Conservation (phyloP, 2,797 vertebrate genomes). For the Chloroceryle amazona region DNA sequence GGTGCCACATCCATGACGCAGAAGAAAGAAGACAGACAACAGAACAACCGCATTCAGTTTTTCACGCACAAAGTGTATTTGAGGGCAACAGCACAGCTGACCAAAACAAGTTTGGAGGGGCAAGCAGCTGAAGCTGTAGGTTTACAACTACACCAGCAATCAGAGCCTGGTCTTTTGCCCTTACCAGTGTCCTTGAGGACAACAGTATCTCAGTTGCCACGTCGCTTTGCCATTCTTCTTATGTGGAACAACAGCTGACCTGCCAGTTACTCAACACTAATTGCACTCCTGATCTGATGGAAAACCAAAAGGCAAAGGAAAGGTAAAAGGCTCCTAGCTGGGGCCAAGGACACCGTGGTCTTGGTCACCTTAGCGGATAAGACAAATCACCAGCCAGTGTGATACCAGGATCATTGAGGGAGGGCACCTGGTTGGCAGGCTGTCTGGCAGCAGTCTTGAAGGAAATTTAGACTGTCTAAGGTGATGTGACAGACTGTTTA, state of each 20-base stretch:
- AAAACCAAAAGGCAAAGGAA: constrained; percentile 44
- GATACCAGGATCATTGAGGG: not conserved
- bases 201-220: constrained; percentile 28
- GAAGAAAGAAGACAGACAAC: constrained; percentile 74
- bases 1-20: constrained; percentile 79
- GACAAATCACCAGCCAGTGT: constrained; percentile 22
- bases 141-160: constrained; percentile 63
- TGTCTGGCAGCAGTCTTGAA: constrained; percentile 7
- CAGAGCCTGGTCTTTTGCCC: constrained; percentile 25
- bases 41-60: constrained; percentile 69
- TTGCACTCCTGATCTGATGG: not conserved
- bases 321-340: constrained; percentile 45
- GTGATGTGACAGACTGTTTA: constrained; percentile 1
- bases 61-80: constrained; percentile 71
- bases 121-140: constrained; percentile 44
- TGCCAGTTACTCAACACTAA: not conserved
- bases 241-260: constrained; percentile 34
- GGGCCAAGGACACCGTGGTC: constrained; percentile 21
- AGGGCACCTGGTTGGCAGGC: not conserved
- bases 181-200: constrained; percentile 15
- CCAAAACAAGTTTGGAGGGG: constrained; percentile 57
- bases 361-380: constrained; percentile 17
- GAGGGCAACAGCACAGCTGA: constrained; percentile 63
- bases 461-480: not conserved
- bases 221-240: constrained; percentile 47